Conservation (phyloP, 2,888 invertebrate genomes). For the Lithosia quadra region DNA sequence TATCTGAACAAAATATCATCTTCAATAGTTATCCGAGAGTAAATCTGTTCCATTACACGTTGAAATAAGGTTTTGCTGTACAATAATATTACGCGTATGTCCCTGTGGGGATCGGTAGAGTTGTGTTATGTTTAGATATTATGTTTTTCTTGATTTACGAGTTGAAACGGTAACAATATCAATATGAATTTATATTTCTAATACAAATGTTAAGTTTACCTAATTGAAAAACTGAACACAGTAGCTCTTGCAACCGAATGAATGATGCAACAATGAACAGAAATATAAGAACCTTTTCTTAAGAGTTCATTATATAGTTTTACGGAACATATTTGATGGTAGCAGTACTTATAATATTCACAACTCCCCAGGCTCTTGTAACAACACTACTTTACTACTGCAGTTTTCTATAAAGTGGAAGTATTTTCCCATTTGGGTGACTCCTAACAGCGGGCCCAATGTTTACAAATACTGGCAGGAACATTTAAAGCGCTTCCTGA, state of each 20-base stretch:
- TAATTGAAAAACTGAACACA: neutral
- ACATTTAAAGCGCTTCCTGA: slow-evolving; percentile 18
- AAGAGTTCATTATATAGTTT: too few relatives aligned
- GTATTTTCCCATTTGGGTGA: neutral
- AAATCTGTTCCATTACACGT: slow-evolving; percentile 18
- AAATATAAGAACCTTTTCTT: too few relatives aligned
- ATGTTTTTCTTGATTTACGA: neutral
- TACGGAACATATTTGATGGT: too few relatives aligned
- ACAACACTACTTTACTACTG: neutral
- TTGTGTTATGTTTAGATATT: neutral
- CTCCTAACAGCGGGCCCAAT: neutral
- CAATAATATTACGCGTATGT: neutral
- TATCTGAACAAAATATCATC: slow-evolving; percentile 44
- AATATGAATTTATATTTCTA: neutral
- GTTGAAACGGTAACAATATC: neutral
- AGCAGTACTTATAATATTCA: neutral
- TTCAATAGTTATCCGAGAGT: slow-evolving; percentile 28
- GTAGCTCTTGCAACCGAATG: too few relatives aligned
- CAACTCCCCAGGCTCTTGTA: neutral
- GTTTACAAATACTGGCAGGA: slow-evolving; percentile 12
- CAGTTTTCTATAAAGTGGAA: neutral
- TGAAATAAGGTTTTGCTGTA: slow-evolving; percentile 31
- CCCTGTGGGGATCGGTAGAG: neutral
- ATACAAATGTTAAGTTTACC: neutral
- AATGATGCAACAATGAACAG: too few relatives aligned